Evolutionary conservation across 2,888 invertebrate genomes (phyloP).

Genomic region (Dryadula phaetusa): DNA sequence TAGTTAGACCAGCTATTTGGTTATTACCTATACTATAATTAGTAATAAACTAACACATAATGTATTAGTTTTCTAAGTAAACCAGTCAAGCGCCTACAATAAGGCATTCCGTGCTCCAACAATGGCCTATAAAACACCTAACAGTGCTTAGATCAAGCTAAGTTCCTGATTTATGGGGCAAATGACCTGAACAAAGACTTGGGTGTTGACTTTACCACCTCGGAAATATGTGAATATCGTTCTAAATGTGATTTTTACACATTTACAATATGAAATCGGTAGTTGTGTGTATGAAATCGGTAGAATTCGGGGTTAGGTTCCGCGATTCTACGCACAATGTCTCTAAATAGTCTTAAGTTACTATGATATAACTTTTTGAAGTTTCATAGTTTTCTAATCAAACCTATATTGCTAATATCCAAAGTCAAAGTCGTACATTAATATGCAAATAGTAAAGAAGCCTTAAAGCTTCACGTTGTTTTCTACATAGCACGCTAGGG

Average conservation of each 20-base stretch:
- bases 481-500: neutral
- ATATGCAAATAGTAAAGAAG: too few species aligned
- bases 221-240: neutral
- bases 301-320: too few species aligned
- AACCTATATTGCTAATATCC: too few species aligned
- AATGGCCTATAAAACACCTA: conserved; percentile 49
- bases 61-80: conserved; percentile 26
- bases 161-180: conserved; percentile 36
- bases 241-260: neutral
- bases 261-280: too few species aligned
- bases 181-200: conserved; percentile 27
- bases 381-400: too few species aligned
- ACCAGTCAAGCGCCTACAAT: conserved; percentile 25
- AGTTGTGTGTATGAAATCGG: too few species aligned
- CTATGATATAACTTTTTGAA: too few species aligned
- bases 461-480: neutral
- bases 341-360: too few species aligned
- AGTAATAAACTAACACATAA: conserved; percentile 7
- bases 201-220: conserved; percentile 19
- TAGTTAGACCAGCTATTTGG: neutral
- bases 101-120: conserved; percentile 47
- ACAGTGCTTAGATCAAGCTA: conserved; percentile 38
- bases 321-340: too few species aligned
- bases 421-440: too few species aligned
- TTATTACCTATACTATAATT: too few species aligned